Conservation (phyloP, 2,888 invertebrate species). For the Schrankia costaestrigalis region DNA sequence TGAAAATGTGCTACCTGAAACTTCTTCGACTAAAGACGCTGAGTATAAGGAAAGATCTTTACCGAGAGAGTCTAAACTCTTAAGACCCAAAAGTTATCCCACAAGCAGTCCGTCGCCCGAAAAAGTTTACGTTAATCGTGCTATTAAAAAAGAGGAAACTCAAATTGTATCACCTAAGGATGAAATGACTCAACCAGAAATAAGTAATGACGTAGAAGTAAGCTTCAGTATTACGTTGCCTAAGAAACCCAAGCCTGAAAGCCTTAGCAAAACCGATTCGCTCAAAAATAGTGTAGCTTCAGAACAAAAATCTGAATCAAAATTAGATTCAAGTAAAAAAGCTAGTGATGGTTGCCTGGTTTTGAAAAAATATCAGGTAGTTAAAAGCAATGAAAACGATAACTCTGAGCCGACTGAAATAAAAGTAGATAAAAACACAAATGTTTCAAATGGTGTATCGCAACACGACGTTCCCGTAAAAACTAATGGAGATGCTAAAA, state of each 20-base stretch:
- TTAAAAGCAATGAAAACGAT: conserved; percentile 38
- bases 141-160: conserved; percentile 46
- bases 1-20: conserved; percentile 39
- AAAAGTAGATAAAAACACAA: conserved; percentile 44
- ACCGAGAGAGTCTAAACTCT: conserved; percentile 66
- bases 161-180: conserved; percentile 39
- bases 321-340: conserved; percentile 33
- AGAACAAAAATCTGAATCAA: conserved; percentile 26
- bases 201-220: conserved; percentile 65
- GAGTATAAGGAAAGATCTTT: conserved; percentile 44
- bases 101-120: conserved; percentile 68
- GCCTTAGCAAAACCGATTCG: conserved; percentile 37
- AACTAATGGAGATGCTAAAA: conserved; percentile 42
- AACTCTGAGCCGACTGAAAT: conserved; percentile 37
- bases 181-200: conserved; percentile 36
- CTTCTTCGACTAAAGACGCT: conserved; percentile 35
- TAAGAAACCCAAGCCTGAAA: conserved; percentile 48
- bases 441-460: conserved; percentile 40
- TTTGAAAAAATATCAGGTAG: conserved; percentile 63
- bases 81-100: conserved; percentile 83
- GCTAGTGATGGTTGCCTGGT: conserved; percentile 40
- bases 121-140: conserved; percentile 56
- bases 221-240: conserved; percentile 73
- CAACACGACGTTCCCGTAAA: conserved; percentile 38
- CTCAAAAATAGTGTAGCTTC: conserved; percentile 26